These are phyloP conservation scores for Alces alces DNA, from an alignment of 2,113 vertebrate genomes.

Conservation along the genomic window DNA sequence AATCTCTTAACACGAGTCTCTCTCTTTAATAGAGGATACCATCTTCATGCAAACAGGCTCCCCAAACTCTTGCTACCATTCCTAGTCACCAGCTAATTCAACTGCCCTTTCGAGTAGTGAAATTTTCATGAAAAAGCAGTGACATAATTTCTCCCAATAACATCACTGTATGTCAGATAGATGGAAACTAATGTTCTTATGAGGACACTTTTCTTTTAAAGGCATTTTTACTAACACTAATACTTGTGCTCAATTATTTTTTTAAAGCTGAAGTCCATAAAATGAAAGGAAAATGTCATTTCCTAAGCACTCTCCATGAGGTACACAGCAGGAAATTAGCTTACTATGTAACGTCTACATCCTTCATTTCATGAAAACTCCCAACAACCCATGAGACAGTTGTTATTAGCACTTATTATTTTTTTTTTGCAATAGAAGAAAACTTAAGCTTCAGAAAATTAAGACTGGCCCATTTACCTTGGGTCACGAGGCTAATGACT, in stretches of 20 bases:
- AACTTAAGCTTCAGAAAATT: background rate
- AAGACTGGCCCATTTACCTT: background rate
- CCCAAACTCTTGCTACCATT: background rate
- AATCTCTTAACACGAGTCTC: background rate
- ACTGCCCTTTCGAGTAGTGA: background rate
- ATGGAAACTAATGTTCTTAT: background rate
- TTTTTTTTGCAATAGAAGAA: background rate
- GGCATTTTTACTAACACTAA: background rate
- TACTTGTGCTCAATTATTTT: background rate
- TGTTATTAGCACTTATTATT: background rate
- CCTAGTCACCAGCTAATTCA: background rate
- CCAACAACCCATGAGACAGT: background rate
- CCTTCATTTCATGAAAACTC: background rate
- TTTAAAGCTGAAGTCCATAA: background rate
- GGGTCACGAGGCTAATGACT: background rate
- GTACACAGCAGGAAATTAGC: background rate
- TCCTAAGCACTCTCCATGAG: background rate
- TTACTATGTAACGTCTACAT: background rate
- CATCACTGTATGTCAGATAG: background rate
- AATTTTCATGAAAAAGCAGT: background rate
- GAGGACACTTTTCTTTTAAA: background rate
- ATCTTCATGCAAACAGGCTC: background rate
- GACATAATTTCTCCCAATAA: background rate
- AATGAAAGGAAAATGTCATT: background rate
- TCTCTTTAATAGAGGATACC: background rate